Base-by-base conservation (phyloP, 1,140 invertebrate genomes). In the Penaeus vannamei region DNA sequence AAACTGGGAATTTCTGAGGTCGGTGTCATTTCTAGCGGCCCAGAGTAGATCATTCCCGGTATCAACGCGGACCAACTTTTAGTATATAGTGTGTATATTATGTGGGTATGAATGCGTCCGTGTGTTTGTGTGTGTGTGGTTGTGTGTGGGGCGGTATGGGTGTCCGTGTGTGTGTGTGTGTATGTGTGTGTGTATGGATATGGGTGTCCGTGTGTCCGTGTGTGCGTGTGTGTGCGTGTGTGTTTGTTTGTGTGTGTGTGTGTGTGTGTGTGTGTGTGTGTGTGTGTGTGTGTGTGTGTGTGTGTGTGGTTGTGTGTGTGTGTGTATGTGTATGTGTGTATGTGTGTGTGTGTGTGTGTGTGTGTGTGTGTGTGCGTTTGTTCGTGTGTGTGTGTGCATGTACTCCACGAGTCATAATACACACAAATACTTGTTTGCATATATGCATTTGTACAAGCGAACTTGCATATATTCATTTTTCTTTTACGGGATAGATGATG, bases 401-500 rank as follows among this genome's bases (percentile, higher is more conserved):
- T 53, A 53, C 53, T 7, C 1, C 36, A 42, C 8, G 4, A 42
- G 36, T 42, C 3, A 76, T 26, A 19, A 76, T 76, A 29, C n/a
- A 76, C n/a, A 76, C 1, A 76, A 36, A 7, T 76, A 76, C 26
- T n/a, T 26, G 26, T 26, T 19, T 26, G 26, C 19, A 72, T 72
- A 72, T 72, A 26, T 72, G 4, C 5, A 72, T 72, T n/a, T 72
- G 26, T 72, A 72, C 26, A 72, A n/a, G 26, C 26, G 26, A n/a
- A 72, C 26, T n/a, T 72, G 26, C 26, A 72, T 72, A 72, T 72
- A 72, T 72, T 29, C 26, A 72, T 69, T 26, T 69, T 26, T 69
- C n/a, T 69, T 69, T 26, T 69, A 69, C 29, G 29, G 42, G 22
- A 76, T 29, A 76, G 32, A 76, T 76, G 32, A 32, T 76, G 20